phyloP scores from a whole-genome alignment of 1,140 invertebrate genomes.

The Aphelinus certus region DNA sequence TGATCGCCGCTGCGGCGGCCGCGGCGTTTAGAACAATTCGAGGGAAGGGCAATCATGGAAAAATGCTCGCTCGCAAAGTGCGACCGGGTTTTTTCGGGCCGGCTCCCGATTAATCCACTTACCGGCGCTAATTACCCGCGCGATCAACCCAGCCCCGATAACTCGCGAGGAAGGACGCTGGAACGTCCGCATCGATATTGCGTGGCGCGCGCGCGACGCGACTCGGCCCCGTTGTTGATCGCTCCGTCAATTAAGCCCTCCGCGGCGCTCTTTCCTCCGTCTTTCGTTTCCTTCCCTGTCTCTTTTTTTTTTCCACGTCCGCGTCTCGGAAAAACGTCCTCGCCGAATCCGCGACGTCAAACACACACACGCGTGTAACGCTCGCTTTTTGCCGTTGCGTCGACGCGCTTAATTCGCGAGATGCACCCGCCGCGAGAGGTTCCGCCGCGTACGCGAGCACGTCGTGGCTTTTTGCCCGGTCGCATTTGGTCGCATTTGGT shows the following conservation, averaged over 20 bases:
- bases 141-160: not conserved
- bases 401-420: not conserved
- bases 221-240: too few species aligned
- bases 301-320: too few species aligned
- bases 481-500: constrained; percentile 1
- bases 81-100: not conserved
- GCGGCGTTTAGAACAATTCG: constrained; percentile 7
- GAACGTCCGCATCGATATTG: not conserved
- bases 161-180: not conserved
- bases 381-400: constrained; percentile 1
- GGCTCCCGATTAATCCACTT: constrained; percentile 22
- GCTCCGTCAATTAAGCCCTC: too few species aligned
- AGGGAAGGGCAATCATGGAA: not conserved
- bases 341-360: too few species aligned
- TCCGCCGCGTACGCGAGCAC: constrained; percentile 1
- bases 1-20: not conserved
- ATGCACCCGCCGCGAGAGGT: not conserved
- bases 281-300: too few species aligned
- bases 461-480: not conserved
- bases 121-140: not conserved
- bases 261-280: too few species aligned
- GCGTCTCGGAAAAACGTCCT: too few species aligned
- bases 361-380: not conserved
- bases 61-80: not conserved
- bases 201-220: too few species aligned